Conservation (phyloP, 2,888 invertebrate species). For the Mesochorus sp. region DNA sequence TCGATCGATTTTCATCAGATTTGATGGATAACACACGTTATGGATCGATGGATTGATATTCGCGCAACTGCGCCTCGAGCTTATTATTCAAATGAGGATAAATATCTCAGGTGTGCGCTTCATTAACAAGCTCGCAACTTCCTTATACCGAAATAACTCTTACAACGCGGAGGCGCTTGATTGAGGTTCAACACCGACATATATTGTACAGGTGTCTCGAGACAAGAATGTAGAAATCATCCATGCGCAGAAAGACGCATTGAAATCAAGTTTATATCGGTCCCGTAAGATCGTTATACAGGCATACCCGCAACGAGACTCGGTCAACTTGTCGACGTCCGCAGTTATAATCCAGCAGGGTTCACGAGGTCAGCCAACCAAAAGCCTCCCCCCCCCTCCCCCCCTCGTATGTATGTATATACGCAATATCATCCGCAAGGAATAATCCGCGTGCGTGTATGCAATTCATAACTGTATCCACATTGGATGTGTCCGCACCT, state of each 20-base stretch:
- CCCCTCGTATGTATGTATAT: background rate
- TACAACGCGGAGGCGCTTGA: too few species aligned
- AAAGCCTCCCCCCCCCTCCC: background rate
- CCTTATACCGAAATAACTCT: too few species aligned
- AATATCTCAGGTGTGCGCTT: too few species aligned
- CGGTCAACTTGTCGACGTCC: background rate
- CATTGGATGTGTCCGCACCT: constrained; percentile 50
- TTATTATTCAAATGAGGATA: too few species aligned
- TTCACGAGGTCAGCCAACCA: constrained; percentile 2
- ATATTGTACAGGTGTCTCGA: too few species aligned
- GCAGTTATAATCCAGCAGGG: background rate
- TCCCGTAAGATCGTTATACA: constrained; percentile 8
- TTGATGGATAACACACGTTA: too few species aligned
- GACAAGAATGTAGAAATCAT: too few species aligned
- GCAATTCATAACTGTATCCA: constrained; percentile 56
- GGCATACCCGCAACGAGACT: background rate
- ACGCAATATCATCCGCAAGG: constrained; percentile 12
- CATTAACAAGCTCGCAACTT: too few species aligned
- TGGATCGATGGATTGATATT: too few species aligned
- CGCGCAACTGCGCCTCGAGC: too few species aligned
- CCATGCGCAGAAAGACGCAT: background rate
- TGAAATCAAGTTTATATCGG: background rate
- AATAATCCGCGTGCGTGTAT: constrained; percentile 22
- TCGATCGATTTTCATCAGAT: too few species aligned
- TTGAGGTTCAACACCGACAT: too few species aligned